Evolutionary conservation across 2,113 vertebrate genomes (phyloP).

Genomic region (Seriola rivoliana): DNA sequence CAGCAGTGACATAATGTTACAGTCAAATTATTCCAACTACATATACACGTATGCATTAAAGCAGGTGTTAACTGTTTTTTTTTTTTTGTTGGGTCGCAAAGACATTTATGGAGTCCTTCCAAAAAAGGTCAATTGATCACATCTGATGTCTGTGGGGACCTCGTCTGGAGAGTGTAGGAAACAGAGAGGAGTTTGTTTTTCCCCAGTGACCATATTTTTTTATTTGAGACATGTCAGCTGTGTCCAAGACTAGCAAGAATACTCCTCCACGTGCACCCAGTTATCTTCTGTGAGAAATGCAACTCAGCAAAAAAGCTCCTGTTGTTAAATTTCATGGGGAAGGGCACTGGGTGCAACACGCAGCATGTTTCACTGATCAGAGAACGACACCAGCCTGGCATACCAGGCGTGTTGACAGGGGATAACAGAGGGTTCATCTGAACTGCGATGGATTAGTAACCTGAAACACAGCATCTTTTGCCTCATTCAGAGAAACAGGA

Average conservation of each 20-base stretch:
- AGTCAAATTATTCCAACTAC: background rate
- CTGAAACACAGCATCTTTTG: constrained; percentile 53
- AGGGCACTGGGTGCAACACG: background rate
- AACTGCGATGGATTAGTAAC: constrained; percentile 54
- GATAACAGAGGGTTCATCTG: constrained; percentile 41
- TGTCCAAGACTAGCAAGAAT: background rate
- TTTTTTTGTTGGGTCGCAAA: too few relatives aligned
- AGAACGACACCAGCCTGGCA: background rate
- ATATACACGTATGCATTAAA: background rate
- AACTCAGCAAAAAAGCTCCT: constrained; percentile 51
- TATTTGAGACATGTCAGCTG: background rate
- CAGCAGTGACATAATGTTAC: too few relatives aligned
- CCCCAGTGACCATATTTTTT: background rate
- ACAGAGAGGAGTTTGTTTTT: background rate
- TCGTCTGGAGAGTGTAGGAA: background rate
- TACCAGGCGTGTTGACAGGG: constrained; percentile 1
- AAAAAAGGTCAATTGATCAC: background rate
- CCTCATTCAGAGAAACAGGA: constrained; percentile 53
- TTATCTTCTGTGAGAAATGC: constrained; percentile 30
- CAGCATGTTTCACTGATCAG: constrained; percentile 27
- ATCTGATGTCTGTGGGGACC: background rate
- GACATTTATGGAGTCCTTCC: background rate
- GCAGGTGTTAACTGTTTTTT: background rate
- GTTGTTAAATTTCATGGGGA: constrained; percentile 40
- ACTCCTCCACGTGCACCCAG: constrained; percentile 15